phyloP scores from a whole-genome alignment of 2,113 vertebrate genomes.

The Peromyscus leucopus region DNA sequence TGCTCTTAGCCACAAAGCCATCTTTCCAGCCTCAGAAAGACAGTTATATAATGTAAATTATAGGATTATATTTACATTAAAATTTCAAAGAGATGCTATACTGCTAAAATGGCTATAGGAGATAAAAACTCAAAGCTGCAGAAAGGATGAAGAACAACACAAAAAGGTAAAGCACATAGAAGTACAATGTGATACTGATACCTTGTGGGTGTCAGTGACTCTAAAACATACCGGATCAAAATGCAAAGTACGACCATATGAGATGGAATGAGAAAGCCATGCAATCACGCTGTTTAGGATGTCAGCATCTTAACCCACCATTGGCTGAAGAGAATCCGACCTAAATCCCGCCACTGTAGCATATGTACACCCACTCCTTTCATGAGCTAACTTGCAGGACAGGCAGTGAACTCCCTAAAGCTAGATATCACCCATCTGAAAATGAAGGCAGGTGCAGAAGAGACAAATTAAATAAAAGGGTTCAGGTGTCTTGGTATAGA shows the following conservation, averaged over 20 bases:
- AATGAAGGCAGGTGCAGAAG: constrained; percentile 2
- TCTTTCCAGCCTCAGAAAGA: background rate
- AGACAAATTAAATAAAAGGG: background rate
- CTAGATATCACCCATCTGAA: background rate
- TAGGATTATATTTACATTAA: background rate
- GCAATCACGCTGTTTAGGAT: background rate
- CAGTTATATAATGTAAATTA: background rate
- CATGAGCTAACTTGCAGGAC: constrained; percentile 55
- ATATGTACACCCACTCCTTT: constrained; percentile 34
- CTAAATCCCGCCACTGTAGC: constrained; percentile 64
- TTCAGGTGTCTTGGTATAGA: background rate
- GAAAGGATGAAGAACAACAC: background rate
- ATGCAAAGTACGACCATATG: background rate
- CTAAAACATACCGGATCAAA: constrained; percentile 25
- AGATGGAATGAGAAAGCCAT: background rate
- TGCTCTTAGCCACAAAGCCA: background rate
- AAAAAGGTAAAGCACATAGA: background rate
- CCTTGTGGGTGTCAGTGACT: background rate
- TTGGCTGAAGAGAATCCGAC: constrained; percentile 26
- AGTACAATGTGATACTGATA: background rate
- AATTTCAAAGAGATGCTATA: background rate
- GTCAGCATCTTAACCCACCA: constrained; percentile 49
- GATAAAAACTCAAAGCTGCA: background rate
- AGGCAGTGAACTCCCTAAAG: background rate
- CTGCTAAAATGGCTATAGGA: background rate